Base-by-base conservation (phyloP, 2,797 vertebrate genomes). In the Peromyscus melanophrys region DNA sequence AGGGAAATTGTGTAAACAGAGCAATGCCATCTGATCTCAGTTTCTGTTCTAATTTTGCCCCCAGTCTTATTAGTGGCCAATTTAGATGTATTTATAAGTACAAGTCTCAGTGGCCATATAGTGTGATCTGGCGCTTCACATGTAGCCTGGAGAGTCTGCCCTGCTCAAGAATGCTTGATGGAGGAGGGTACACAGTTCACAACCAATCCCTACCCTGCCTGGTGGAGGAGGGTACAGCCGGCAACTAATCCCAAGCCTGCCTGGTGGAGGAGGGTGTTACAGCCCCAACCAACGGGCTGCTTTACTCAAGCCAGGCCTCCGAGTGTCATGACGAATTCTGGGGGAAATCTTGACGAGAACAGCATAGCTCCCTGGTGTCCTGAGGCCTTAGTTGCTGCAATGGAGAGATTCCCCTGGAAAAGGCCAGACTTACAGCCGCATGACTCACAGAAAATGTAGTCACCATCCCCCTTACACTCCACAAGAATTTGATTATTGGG, bases 111-210 rank as follows among this genome's bases (percentile, higher is more conserved):
- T 0, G 40, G 67, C 14, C 59, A 43, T 27, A 1, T 19, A 4
- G 27, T 6, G 8, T 21, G 9, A 12, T 7, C 13, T 11, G 9
- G 1, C 0, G 6, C 2, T 17, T 61, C 31, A 21, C 19, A 0
- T 10, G 11, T 0, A 3, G 34, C 40, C 25, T 57, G 29, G 4
- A 4, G 6, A 34, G 25, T 11, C 10, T 21, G 5, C 3, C 43
- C 13, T n/a, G 4, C 3, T 37, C 46, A 40, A 34, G 40, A 52
- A 12, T 8, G 19, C 6, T 34, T 3, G 0, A 1, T 23, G 10
- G 2, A 13, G 75, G n/a, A 31, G 14, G 4, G 1, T 11, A 63
- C 65, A 78, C 43, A 46, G 43, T 46, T 46, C 43, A 46, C 23
- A 6, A 19, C 21, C 71, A 75, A 75, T 75, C 2, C 52, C 21